Evolutionary conservation across 1,140 invertebrate genomes (phyloP).

Genomic region (Spodoptera litura): DNA sequence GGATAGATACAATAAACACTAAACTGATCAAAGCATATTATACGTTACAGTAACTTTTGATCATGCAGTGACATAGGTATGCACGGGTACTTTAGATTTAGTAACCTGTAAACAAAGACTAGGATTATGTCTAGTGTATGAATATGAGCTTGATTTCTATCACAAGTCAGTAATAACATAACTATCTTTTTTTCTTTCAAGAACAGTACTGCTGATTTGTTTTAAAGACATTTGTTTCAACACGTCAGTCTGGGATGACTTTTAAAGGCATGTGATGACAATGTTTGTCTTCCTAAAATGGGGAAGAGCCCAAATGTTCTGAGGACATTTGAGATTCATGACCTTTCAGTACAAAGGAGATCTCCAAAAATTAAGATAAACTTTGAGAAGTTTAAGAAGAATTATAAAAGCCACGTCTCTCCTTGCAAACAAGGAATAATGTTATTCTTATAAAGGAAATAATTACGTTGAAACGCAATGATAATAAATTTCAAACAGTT

Average conservation of each 20-base stretch:
- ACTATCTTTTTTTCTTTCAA: no score
- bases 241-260: background rate
- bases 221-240: background rate
- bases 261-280: background rate
- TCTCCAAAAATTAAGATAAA: background rate
- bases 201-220: background rate
- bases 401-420: conserved; percentile 1
- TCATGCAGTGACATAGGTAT: no score
- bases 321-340: background rate
- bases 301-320: background rate
- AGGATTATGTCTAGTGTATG: no score
- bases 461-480: conserved; percentile 77
- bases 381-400: background rate
- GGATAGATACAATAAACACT: no score
- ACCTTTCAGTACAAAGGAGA: conserved; percentile 7
- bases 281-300: conserved; percentile 1
- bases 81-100: no score
- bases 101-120: no score
- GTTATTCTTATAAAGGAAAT: conserved; percentile 83
- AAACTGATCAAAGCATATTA: no score
- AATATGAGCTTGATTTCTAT: no score
- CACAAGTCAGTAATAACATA: no score
- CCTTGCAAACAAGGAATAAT: conserved; percentile 61
- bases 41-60: no score
- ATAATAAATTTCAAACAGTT: conserved; percentile 79